phyloP scores from a whole-genome alignment of 2,797 vertebrate species.

The Arnoldichthys spilopterus region DNA sequence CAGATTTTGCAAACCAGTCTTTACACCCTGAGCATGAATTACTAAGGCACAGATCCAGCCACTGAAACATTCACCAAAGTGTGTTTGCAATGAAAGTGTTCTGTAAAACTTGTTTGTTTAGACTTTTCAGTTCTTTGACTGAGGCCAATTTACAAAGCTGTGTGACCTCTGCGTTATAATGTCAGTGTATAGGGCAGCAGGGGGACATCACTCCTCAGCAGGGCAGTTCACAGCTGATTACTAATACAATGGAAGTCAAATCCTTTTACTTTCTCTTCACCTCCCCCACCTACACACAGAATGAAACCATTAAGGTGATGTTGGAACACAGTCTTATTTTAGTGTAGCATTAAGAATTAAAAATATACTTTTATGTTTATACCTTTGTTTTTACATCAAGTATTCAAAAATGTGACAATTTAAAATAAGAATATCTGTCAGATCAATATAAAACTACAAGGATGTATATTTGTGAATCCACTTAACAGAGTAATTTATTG shows the following conservation, averaged over 20 bases:
- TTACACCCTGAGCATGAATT: neutral
- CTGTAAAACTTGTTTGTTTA: neutral
- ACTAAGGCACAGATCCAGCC: neutral
- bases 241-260: slow-evolving; percentile 50
- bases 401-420: neutral
- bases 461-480: neutral
- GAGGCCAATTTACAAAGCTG: slow-evolving; percentile 25
- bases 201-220: slow-evolving; percentile 34
- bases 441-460: neutral
- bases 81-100: neutral
- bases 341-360: too few relatives aligned
- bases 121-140: neutral
- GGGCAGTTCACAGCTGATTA: slow-evolving; percentile 54
- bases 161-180: slow-evolving; percentile 20
- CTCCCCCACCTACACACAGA: slow-evolving; percentile 19
- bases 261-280: slow-evolving; percentile 49
- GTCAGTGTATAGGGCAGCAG: slow-evolving; percentile 46
- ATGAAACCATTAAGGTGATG: slow-evolving; percentile 8
- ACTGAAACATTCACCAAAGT: neutral
- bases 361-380: neutral
- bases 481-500: neutral
- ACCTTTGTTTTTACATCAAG: too few relatives aligned
- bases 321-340: neutral
- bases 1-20: neutral
- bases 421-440: neutral